Evolutionary conservation across 2,113 vertebrate species (phyloP).

Genomic region (Plecotus auritus): DNA sequence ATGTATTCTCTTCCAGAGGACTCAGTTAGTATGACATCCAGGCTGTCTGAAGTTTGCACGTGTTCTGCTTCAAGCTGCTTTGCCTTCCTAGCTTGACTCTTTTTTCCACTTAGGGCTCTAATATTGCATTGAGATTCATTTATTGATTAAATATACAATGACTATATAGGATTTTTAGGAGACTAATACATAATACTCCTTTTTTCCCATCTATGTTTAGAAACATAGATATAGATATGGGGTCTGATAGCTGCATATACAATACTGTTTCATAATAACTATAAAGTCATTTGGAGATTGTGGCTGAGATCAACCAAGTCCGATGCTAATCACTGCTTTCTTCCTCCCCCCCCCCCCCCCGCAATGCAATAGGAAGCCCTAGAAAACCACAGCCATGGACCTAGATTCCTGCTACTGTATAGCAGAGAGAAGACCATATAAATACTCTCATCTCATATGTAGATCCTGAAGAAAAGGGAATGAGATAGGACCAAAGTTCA

Average conservation of each 20-base stretch:
- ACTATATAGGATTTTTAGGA: constrained; percentile 3
- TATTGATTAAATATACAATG: not conserved
- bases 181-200: not conserved
- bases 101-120: not conserved
- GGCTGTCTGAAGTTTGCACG: not conserved
- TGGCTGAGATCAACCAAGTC: not conserved
- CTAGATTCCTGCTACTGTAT: not conserved
- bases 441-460: not conserved
- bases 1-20: not conserved
- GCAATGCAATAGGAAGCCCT: not conserved
- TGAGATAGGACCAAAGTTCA: not conserved
- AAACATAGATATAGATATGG: not conserved
- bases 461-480: not conserved
- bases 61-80: not conserved
- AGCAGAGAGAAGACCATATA: not conserved
- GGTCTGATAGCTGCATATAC: not conserved
- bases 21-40: not conserved
- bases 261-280: not conserved
- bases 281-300: not conserved
- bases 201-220: not conserved
- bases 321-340: not conserved
- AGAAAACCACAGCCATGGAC: not conserved
- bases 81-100: not conserved
- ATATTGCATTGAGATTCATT: not conserved
- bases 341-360: no score